Conservation (phyloP, 2,797 vertebrate genomes). For the Pteronotus mesoamericanus region DNA sequence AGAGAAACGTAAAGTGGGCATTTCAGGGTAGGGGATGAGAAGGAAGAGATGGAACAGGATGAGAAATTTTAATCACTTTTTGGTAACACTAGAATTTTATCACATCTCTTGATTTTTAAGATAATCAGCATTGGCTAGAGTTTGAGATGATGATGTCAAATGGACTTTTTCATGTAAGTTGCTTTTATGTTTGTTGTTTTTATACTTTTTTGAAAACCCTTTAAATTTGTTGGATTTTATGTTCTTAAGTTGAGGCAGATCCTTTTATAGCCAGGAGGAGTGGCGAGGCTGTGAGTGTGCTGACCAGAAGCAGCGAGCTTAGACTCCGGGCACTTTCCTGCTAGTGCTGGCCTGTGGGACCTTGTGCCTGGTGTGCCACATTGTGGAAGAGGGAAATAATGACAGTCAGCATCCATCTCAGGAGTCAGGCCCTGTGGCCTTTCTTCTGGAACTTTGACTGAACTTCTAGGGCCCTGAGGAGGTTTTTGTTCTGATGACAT, state of each 20-base stretch:
- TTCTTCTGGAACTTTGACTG: not conserved
- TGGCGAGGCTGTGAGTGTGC: not conserved
- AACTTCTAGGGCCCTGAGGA: not conserved
- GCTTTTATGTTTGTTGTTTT: not conserved
- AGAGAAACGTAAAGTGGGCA: not conserved
- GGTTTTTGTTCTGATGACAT: not conserved
- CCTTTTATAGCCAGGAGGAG: not conserved
- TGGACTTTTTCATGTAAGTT: not conserved
- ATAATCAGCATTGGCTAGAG: not conserved
- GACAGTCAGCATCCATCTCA: fast-evolving
- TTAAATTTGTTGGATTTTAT: not conserved
- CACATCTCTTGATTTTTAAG: not conserved
- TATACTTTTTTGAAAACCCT: not conserved
- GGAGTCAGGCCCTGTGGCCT: not conserved
- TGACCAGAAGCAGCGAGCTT: not conserved
- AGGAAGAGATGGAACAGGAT: not conserved
- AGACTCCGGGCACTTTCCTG: not conserved
- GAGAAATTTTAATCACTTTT: not conserved
- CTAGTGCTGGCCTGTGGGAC: not conserved
- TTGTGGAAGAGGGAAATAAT: not conserved
- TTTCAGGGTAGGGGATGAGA: not conserved
- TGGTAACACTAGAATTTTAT: not conserved
- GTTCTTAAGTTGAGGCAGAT: not conserved
- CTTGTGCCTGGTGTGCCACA: fast-evolving
- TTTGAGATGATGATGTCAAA: not conserved